Percentiles rank a stretch among this genome's conserved stretches.
These are phyloP conservation scores for Tuberolachnus salignus DNA, from an alignment of 2,888 invertebrate genomes.

Conservation along the genomic window DNA sequence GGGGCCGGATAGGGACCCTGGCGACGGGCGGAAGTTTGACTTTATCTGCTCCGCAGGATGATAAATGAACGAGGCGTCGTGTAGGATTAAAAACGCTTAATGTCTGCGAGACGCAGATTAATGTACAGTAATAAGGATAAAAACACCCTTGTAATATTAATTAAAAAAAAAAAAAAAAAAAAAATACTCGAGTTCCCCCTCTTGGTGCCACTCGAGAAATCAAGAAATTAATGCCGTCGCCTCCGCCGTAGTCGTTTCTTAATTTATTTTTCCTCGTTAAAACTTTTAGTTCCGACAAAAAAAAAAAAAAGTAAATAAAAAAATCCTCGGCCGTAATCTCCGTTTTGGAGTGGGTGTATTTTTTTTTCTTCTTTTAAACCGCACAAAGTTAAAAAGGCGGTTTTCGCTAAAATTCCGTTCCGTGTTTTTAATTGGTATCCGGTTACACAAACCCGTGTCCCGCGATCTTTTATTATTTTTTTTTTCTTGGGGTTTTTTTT, in stretches of 20 bases:
- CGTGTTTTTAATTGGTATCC: constrained; percentile 55
- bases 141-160: constrained; percentile 53
- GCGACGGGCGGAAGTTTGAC: constrained; percentile 30
- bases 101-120: constrained; percentile 54
- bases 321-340: constrained; percentile 35
- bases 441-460: constrained; percentile 48
- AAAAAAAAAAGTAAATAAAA: constrained; percentile 31
- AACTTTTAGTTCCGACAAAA: constrained; percentile 36
- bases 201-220: constrained; percentile 39
- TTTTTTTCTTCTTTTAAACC: constrained; percentile 20
- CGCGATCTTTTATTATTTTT: constrained; percentile 36
- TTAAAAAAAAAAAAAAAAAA: constrained; percentile 32
- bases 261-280: constrained; percentile 56
- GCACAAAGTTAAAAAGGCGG: constrained; percentile 47
- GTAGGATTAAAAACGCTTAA: constrained; percentile 55
- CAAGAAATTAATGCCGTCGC: constrained; percentile 45
- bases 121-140: constrained; percentile 54
- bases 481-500: neutral
- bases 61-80: constrained; percentile 50
- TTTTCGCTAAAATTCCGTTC: constrained; percentile 42
- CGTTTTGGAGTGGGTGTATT: constrained; percentile 31
- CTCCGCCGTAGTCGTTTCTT: constrained; percentile 37
- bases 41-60: constrained; percentile 24
- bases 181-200: constrained; percentile 36
- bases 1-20: neutral